A percentile compares a stretch with the other conserved stretches of the same genome.
Conservation (phyloP, 2,113 vertebrate genomes). For the Delphinapterus leucas region DNA sequence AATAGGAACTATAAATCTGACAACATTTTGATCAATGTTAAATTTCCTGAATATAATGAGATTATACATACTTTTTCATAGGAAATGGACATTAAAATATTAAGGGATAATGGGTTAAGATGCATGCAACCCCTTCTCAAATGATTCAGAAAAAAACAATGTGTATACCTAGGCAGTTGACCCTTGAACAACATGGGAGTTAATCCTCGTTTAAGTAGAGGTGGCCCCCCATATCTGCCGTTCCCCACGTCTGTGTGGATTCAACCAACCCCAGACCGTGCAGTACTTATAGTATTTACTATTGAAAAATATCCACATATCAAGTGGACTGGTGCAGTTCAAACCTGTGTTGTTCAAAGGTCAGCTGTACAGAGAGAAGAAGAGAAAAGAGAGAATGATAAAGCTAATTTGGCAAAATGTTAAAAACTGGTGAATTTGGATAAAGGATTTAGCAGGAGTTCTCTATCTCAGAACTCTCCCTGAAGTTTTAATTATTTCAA, state of each 20-base stretch:
- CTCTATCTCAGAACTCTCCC: background rate
- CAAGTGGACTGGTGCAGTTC: background rate
- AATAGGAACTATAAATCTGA: background rate
- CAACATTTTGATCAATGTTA: background rate
- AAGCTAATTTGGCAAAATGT: background rate
- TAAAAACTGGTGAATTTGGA: background rate
- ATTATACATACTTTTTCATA: background rate
- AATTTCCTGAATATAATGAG: background rate
- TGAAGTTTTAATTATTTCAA: constrained; percentile 33
- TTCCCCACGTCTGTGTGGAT: background rate
- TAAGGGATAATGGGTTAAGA: background rate
- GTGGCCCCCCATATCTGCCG: background rate
- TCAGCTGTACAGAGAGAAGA: background rate
- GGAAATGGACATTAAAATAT: background rate
- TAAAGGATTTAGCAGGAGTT: background rate
- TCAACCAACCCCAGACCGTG: background rate
- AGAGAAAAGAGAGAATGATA: background rate
- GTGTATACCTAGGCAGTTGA: background rate
- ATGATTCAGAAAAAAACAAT: background rate
- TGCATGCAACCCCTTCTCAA: background rate
- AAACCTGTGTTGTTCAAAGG: background rate
- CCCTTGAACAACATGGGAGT: background rate
- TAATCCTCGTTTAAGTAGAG: background rate
- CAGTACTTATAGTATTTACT: background rate
- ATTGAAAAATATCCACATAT: background rate